Conservation (phyloP, 2,888 invertebrate genomes). For the Agriotes lineatus region DNA sequence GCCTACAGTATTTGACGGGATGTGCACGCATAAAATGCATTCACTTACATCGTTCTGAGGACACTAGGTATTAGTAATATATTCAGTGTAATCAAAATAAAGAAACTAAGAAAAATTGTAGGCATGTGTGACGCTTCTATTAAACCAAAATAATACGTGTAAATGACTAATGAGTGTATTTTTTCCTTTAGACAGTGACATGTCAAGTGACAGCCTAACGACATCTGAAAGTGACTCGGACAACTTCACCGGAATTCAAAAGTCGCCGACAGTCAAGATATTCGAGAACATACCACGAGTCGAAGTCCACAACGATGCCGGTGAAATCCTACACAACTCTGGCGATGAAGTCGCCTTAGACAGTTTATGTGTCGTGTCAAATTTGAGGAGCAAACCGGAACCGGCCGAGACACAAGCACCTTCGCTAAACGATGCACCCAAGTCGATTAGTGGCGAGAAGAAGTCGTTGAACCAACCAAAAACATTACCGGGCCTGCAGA, state of each 20-base stretch:
- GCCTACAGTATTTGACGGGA: too few species aligned
- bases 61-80: too few species aligned
- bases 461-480: constrained; percentile 65
- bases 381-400: constrained; percentile 36
- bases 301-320: constrained; percentile 72
- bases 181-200: constrained; percentile 60
- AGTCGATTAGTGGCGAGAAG: constrained; percentile 62
- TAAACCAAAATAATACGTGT: neutral
- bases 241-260: constrained; percentile 54
- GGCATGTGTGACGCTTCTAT: too few species aligned
- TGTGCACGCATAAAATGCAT: too few species aligned
- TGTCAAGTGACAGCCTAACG: constrained; percentile 75
- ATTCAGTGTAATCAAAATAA: too few species aligned
- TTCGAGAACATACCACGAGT: constrained; percentile 69
- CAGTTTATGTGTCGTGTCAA: constrained; percentile 48
- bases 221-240: constrained; percentile 64
- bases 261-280: constrained; percentile 49
- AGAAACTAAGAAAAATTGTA: too few species aligned
- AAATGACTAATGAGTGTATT: too few species aligned
- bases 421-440: constrained; percentile 52
- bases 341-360: constrained; percentile 52
- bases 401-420: constrained; percentile 35
- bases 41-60: too few species aligned
- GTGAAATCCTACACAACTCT: constrained; percentile 45
- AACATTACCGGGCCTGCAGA: constrained; percentile 58